Evolutionary conservation across 2,888 invertebrate genomes (phyloP).

Genomic region (Brenthis hecate): DNA sequence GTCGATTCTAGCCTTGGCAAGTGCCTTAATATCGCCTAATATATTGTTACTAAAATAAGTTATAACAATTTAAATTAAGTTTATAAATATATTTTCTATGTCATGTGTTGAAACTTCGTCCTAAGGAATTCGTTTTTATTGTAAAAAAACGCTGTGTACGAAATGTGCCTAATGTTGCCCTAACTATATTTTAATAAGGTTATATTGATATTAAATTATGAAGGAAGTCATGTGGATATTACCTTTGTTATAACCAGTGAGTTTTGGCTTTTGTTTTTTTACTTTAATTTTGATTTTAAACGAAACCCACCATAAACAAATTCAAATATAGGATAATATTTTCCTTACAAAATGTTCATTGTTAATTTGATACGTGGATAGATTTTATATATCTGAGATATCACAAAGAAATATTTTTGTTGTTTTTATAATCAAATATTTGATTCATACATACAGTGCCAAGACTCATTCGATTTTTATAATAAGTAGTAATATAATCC

Average conservation of each 20-base stretch:
- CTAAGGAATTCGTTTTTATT: slow-evolving; percentile 8
- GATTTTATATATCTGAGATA: too few species aligned
- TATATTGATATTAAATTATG: background rate
- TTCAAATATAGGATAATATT: background rate
- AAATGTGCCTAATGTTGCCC: slow-evolving; percentile 13
- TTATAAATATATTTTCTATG: slow-evolving; percentile 30
- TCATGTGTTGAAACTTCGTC: slow-evolving; percentile 18
- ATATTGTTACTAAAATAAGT: slow-evolving; percentile 42
- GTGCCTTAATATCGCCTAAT: slow-evolving; percentile 46
- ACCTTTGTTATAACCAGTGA: background rate
- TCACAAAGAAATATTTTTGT: too few species aligned
- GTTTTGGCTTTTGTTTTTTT: background rate
- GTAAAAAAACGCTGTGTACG: background rate
- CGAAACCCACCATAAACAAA: background rate
- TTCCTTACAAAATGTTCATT: too few species aligned
- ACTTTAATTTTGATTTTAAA: background rate
- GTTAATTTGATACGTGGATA: too few species aligned
- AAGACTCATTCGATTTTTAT: too few species aligned
- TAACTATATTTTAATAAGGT: background rate
- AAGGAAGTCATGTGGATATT: background rate
- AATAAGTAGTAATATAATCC: too few species aligned
- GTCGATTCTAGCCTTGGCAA: slow-evolving; percentile 62
- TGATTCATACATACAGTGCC: too few species aligned
- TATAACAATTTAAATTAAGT: slow-evolving; percentile 45
- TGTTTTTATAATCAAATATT: too few species aligned